These are phyloP conservation scores for Ceuthmochares aereus DNA, from an alignment of 2,113 vertebrate genomes.

Conservation along the genomic window DNA sequence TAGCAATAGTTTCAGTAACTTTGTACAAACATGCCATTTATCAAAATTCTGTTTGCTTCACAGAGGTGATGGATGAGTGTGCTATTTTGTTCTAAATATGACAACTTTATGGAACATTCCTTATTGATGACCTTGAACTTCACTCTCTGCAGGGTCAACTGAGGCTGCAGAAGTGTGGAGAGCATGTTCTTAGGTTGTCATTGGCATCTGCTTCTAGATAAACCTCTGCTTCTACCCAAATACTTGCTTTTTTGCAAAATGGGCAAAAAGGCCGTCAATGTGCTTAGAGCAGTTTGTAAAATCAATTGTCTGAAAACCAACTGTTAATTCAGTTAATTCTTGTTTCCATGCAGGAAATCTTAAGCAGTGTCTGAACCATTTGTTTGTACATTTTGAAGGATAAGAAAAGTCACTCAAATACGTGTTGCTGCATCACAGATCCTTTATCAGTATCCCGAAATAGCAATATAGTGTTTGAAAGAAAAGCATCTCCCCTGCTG, in stretches of 20 bases:
- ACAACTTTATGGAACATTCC: conserved; percentile 48
- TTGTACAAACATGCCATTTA: conserved; percentile 21
- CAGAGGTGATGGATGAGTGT: conserved; percentile 23
- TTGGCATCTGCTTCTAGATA: conserved; percentile 13
- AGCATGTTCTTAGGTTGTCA: background rate
- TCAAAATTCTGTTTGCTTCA: conserved; percentile 29
- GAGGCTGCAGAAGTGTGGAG: background rate
- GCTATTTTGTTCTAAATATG: conserved; percentile 44
- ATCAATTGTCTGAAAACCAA: background rate
- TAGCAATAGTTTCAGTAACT: background rate
- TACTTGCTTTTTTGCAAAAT: background rate
- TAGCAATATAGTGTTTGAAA: background rate
- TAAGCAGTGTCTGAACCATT: background rate
- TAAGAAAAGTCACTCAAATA: background rate
- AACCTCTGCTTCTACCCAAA: background rate
- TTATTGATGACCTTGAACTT: conserved; percentile 9
- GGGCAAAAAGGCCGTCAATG: background rate
- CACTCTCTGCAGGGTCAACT: background rate
- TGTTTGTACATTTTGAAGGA: background rate
- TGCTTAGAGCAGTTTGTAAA: background rate
- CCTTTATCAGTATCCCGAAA: background rate
- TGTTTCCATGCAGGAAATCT: background rate
- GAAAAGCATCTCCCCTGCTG: background rate
- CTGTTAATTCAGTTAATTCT: background rate
- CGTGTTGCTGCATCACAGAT: background rate